phyloP scores from a whole-genome alignment of 2,797 vertebrate species.

The Siniperca scherzeri region DNA sequence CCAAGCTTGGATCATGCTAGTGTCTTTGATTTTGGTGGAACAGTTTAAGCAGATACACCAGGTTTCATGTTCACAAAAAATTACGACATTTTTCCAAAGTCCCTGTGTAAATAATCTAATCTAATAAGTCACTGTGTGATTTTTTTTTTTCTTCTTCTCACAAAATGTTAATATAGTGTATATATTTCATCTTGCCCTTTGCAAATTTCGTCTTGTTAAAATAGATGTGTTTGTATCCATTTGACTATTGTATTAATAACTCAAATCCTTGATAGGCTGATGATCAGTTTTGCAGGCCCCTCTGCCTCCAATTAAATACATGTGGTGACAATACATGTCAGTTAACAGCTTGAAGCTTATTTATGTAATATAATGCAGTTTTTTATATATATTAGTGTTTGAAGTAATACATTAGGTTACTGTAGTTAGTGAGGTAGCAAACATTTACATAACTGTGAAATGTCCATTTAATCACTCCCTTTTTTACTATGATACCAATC shows the following conservation, averaged over 20 bases:
- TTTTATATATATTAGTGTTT: neutral
- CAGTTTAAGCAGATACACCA: neutral
- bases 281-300: neutral
- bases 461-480: neutral
- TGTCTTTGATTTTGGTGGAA: neutral
- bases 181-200: neutral
- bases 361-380: neutral
- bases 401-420: neutral
- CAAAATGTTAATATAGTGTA: neutral
- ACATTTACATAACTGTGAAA: neutral
- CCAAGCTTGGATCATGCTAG: neutral
- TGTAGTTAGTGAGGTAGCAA: neutral
- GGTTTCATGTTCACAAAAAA: neutral
- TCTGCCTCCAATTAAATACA: neutral
- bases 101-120: neutral
- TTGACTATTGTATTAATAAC: neutral
- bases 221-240: neutral
- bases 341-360: neutral
- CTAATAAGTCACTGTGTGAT: neutral
- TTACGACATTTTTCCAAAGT: neutral
- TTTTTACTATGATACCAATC: neutral
- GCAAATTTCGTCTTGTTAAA: neutral
- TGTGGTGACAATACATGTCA: neutral
- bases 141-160: too few relatives aligned
- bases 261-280: neutral